Base-by-base conservation (phyloP, 2,797 vertebrate genomes). In the Onychomys leucogaster region DNA sequence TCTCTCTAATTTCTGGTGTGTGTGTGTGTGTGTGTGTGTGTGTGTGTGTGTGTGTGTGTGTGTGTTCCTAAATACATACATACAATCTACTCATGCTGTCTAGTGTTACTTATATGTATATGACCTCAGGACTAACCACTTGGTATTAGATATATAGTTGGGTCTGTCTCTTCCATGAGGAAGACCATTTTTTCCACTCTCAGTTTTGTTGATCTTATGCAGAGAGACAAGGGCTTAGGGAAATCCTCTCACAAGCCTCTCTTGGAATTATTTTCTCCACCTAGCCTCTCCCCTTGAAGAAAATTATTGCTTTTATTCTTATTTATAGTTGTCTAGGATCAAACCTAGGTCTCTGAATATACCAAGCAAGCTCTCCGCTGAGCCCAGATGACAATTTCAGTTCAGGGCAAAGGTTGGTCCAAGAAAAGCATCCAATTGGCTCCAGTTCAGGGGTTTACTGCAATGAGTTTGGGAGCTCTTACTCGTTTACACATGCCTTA, bases 381-480 rank as follows among this genome's bases (percentile, higher is more conserved):
- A 46, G 32, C 43, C 32, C 34, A 16, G 16, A 37, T 19, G 57
- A 37, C 19, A 83, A 46, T 34, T 82, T 96, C 23, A 63, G 9
- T n/a, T 88, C 12, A 73, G 61, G 95, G 76, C 13, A 71, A 65
- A 11, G 12, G n/a, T 9, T 67, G 11, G 32, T 34, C 27, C 34
- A 41, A 76, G 4, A 27, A 88, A 59, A 76, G 6, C 43, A 57
- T 93, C n/a, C 41, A 67, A 19, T 63, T 78, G 67, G 34, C 46
- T 61, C 59, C 71, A 46, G 34, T 59, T 46, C 29, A 12, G 25
- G n/a, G 32, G 55, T 94, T 86, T 77, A 63, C 6, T 59, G 19
- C 21, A 29, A 61, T 92, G 34, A 95, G 11, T 84, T 69, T 92
- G 29, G 75, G 75, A 88, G 14, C 10, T 77, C 78, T 90, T 92